Evolutionary conservation across 1,140 invertebrate species (phyloP).

Genomic region (Tetraneura akinire): DNA sequence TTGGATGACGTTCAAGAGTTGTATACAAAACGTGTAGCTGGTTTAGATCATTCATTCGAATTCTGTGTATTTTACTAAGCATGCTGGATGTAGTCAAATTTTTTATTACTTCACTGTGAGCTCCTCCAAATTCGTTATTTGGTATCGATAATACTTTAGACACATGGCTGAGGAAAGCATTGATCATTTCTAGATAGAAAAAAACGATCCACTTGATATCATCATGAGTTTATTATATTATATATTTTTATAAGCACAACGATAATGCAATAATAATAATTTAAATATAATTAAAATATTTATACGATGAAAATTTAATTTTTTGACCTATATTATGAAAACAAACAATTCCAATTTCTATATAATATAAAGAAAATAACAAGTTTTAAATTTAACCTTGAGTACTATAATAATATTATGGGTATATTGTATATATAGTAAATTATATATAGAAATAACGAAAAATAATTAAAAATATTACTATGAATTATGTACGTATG

Average conservation of each 20-base stretch:
- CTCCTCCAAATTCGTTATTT: slow-evolving; percentile 12
- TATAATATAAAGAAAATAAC: too few relatives aligned
- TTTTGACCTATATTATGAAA: too few relatives aligned
- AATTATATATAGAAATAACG: too few relatives aligned
- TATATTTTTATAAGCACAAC: too few relatives aligned
- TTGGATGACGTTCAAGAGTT: slow-evolving; percentile 16
- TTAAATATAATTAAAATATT: background rate
- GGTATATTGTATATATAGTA: too few relatives aligned
- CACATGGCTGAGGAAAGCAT: slow-evolving; percentile 37
- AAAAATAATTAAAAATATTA: too few relatives aligned
- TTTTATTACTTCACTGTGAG: slow-evolving; percentile 12
- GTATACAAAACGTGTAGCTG: slow-evolving; percentile 27
- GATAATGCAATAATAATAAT: too few relatives aligned
- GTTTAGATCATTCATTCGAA: slow-evolving; percentile 38
- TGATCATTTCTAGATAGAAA: slow-evolving; percentile 31
- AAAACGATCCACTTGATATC: slow-evolving; percentile 2
- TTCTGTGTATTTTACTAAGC: background rate
- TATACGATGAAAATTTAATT: background rate
- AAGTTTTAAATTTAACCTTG: too few relatives aligned
- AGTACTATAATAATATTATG: too few relatives aligned
- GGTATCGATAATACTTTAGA: slow-evolving; percentile 30
- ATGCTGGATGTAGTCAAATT: slow-evolving; percentile 27
- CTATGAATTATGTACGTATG: too few relatives aligned
- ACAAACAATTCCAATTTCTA: too few relatives aligned
- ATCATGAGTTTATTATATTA: background rate